Base-by-base conservation (phyloP, 2,113 vertebrate species). In the Leptobrachium ailaonicum region DNA sequence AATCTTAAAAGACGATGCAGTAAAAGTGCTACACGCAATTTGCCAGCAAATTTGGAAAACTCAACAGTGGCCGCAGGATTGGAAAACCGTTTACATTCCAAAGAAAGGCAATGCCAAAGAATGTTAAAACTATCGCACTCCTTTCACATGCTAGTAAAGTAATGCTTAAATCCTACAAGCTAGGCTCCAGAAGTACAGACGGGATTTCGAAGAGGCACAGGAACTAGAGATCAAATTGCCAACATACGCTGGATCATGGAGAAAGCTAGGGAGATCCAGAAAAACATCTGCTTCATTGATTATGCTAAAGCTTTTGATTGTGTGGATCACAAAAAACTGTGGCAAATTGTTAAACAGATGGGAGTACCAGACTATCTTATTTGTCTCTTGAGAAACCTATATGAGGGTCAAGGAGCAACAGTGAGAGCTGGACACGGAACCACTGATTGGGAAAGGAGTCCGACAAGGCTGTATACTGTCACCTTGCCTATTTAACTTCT, bases 41-140 rank as follows among this genome's bases (percentile, higher is more conserved):
- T 50, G 47, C 47, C 47, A 50, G 47, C 3, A 12, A 62, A 6
- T 62, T 14, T 62, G n/a, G 58, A 62, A 62, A 62, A 62, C 58
- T 14, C 58, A 62, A 32, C 20, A 62, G 58, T 50, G n/a, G 58
- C n/a, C 12, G 11, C 4, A 12, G 11, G 11, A 14, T 12, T 12
- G 4, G 58, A 62, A 62, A 62, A 62, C 58, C 5, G 58, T 62
- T 12, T 62, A 62, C 58, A 62, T 62, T 12, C 58, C 58, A 4
- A 62, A 62, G 13, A 62, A 62, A 20, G 58, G 58, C 58, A 62
- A 62, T 20, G 58, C 58, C 58, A 62, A 62, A 62, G 58, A 62
- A 12, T 62, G 58, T 12, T 62, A 7, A 12, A 62, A 62, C 58
- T 1, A 62, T 62, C 13, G 58, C 58, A 62, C 58, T 62, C 3